Conservation (phyloP, 2,113 vertebrate species). For the Sylvilagus bachmani region DNA sequence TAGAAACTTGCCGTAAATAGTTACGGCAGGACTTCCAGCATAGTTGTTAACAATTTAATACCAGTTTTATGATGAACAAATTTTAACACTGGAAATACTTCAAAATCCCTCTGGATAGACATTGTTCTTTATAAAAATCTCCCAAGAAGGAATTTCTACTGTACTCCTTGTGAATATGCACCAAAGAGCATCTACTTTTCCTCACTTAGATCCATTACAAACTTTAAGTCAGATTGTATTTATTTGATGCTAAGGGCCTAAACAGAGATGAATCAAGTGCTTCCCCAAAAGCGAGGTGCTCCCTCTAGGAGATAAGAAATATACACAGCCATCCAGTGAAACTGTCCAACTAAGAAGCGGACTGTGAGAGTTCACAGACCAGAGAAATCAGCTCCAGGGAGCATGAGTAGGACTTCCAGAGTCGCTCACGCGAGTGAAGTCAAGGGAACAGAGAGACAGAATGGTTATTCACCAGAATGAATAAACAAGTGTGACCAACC, state of each 20-base stretch:
- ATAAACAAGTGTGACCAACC: background rate
- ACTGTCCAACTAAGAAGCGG: background rate
- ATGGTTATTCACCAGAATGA: background rate
- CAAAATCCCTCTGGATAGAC: background rate
- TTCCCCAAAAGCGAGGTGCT: background rate
- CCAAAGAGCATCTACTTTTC: background rate
- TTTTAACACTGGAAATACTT: background rate
- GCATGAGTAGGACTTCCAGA: fast-evolving
- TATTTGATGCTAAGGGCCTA: background rate
- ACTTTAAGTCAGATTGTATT: background rate
- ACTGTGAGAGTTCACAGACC: too few relatives aligned
- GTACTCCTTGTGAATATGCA: background rate
- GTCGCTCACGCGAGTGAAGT: background rate
- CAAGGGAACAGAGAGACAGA: background rate
- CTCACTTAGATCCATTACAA: background rate
- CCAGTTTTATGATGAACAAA: background rate
- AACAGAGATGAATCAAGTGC: background rate
- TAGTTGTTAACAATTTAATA: background rate
- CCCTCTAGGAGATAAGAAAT: constrained; percentile 43
- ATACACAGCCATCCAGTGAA: background rate
- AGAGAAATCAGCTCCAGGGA: background rate
- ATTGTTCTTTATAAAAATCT: background rate
- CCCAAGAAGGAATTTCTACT: background rate
- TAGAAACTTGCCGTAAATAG: background rate
- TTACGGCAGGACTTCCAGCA: background rate